Evolutionary conservation across 2,888 invertebrate genomes (phyloP).

Genomic region (Balanococcus diminutus): DNA sequence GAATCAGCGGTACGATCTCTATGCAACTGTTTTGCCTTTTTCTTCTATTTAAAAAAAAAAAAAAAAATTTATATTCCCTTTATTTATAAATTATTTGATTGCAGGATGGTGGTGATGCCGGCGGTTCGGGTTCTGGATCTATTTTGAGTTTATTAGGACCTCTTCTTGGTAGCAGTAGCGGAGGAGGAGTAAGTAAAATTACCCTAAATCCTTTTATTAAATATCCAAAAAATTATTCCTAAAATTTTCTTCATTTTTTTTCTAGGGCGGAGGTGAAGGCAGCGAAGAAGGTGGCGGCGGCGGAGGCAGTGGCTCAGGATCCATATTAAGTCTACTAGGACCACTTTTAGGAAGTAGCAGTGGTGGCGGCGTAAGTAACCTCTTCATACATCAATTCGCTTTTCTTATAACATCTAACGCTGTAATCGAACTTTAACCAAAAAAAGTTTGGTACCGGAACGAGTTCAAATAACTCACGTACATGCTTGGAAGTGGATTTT

Average conservation of each 20-base stretch:
- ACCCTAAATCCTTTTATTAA: no score
- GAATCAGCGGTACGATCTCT: not conserved
- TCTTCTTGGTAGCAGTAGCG: conserved; percentile 57
- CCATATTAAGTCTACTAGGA: conserved; percentile 55
- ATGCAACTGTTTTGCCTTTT: no score
- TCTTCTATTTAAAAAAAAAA: no score
- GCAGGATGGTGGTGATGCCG: conserved; percentile 42
- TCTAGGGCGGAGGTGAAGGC: not conserved
- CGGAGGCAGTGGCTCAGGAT: conserved; percentile 56
- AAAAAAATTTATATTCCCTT: no score
- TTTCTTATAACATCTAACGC: not conserved
- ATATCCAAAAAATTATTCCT: not conserved
- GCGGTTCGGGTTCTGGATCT: conserved; percentile 57
- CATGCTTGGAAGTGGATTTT: not conserved
- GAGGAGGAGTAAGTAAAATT: conserved; percentile 50
- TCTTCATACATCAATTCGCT: not conserved
- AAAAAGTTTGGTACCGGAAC: not conserved
- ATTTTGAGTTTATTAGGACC: conserved; percentile 58
- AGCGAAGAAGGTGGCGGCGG: conserved; percentile 53
- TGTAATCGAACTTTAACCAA: not conserved
- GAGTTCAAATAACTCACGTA: no score
- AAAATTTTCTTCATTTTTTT: not conserved
- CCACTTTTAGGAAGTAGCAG: conserved; percentile 56
- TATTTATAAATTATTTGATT: not conserved
- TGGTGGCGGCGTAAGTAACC: conserved; percentile 40